These are phyloP conservation scores for Rhabdornis inornatus DNA, from an alignment of 2,113 vertebrate species.

Conservation along the genomic window DNA sequence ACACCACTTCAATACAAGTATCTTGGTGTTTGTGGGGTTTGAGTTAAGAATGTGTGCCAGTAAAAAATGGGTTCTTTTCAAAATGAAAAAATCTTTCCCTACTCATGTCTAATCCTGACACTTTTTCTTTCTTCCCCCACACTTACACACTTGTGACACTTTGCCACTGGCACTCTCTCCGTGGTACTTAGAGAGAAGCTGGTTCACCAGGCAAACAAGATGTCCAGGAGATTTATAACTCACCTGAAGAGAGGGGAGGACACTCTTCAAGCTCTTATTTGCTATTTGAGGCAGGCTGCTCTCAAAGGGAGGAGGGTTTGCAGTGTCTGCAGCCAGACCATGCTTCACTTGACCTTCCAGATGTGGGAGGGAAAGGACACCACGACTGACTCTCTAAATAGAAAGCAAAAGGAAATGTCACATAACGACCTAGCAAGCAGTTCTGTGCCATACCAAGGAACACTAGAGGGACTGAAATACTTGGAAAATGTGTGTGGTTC, in stretches of 20 bases:
- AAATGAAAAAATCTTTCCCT: background rate
- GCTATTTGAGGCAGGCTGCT: conserved; percentile 78
- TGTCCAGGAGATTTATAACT: background rate
- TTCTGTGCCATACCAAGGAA: background rate
- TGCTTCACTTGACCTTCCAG: conserved; percentile 80
- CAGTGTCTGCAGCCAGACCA: conserved; percentile 70
- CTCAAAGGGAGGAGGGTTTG: conserved; percentile 74
- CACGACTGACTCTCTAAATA: conserved; percentile 73
- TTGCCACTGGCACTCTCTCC: background rate
- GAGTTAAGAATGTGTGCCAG: background rate
- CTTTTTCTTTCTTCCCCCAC: background rate
- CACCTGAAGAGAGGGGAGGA: conserved; percentile 73
- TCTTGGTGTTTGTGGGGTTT: background rate
- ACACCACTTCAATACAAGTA: background rate
- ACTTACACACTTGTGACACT: background rate
- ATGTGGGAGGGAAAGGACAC: conserved; percentile 75
- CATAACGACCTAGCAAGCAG: fast-evolving
- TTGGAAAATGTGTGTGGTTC: background rate
- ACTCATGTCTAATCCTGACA: background rate
- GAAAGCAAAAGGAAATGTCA: background rate
- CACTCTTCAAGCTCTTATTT: conserved; percentile 73
- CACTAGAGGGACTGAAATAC: background rate
- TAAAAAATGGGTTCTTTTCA: background rate
- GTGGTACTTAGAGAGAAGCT: background rate
- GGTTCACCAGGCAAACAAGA: background rate